Evolutionary conservation across 2,113 vertebrate genomes (phyloP).

Genomic region (Takifugu bimaculatus): DNA sequence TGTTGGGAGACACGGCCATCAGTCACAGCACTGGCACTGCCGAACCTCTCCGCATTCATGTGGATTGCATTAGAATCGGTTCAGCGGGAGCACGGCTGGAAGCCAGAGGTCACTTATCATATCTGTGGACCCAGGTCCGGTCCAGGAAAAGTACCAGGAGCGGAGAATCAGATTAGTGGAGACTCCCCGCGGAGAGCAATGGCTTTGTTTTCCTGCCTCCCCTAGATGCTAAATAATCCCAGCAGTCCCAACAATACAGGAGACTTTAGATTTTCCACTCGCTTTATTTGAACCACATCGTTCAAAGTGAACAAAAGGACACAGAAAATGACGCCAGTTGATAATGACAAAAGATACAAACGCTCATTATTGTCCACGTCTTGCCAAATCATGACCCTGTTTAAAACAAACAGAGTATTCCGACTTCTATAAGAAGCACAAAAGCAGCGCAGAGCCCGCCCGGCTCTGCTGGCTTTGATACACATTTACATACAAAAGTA

Average conservation of each 20-base stretch:
- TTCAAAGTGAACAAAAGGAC: conserved; percentile 40
- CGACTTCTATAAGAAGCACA: conserved; percentile 71
- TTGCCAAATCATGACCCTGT: conserved; percentile 29
- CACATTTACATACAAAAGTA: neutral
- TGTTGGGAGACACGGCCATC: conserved; percentile 21
- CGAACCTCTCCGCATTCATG: conserved; percentile 28
- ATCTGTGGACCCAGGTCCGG: conserved; percentile 15
- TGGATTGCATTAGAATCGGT: conserved; percentile 53
- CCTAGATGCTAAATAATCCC: neutral
- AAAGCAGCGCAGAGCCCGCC: neutral
- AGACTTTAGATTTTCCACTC: conserved; percentile 36
- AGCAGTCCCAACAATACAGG: conserved; percentile 8
- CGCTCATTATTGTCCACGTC: conserved; percentile 17
- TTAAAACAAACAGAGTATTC: conserved; percentile 58
- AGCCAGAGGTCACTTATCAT: conserved; percentile 50
- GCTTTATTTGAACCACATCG: conserved; percentile 60
- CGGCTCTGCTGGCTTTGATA: neutral
- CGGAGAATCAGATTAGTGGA: conserved; percentile 13
- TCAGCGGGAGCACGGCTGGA: conserved; percentile 24
- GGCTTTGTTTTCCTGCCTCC: neutral
- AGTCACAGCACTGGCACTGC: conserved; percentile 40
- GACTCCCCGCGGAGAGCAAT: conserved; percentile 20
- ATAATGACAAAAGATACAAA: conserved; percentile 22
- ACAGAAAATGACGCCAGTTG: conserved; percentile 13
- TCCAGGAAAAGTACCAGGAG: conserved; percentile 43